A percentile compares a stretch with the other conserved stretches of the same genome.
phyloP scores from a whole-genome alignment of 2,888 invertebrate species.

The Agrotis clavis region DNA sequence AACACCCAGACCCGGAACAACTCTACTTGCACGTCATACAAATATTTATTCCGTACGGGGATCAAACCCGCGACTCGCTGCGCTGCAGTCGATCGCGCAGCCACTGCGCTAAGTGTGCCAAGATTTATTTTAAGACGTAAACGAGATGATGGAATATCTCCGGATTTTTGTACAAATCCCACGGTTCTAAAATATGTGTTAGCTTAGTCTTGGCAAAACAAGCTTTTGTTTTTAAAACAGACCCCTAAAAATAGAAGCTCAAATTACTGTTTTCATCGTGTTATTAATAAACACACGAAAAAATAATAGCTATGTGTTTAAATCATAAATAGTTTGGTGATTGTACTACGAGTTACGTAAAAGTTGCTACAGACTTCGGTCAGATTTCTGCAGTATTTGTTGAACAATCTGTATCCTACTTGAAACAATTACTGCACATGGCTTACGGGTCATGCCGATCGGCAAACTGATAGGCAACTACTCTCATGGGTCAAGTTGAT shows the following conservation, averaged over 20 bases:
- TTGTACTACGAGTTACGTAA: constrained; percentile 11
- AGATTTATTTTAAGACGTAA: background rate
- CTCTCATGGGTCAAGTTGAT: background rate
- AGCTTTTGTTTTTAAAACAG: background rate
- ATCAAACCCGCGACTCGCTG: too few species aligned
- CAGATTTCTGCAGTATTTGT: background rate
- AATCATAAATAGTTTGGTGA: constrained; percentile 52
- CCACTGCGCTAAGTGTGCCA: too few species aligned
- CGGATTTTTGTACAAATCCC: background rate
- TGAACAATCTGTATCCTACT: background rate
- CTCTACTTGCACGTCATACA: too few species aligned
- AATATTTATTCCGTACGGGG: too few species aligned
- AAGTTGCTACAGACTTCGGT: background rate
- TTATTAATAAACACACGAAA: constrained; percentile 59
- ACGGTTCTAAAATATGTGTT: background rate
- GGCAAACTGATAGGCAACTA: background rate
- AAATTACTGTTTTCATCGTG: constrained; percentile 39
- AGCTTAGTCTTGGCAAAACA: background rate
- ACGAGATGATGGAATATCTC: background rate
- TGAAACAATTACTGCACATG: background rate
- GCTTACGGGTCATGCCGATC: background rate
- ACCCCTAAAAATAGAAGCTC: constrained; percentile 25
- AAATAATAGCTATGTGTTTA: constrained; percentile 64
- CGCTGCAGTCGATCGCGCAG: too few species aligned
- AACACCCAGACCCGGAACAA: too few species aligned